phyloP scores from a whole-genome alignment of 1,140 invertebrate genomes.

The Sarcophaga bullata region DNA sequence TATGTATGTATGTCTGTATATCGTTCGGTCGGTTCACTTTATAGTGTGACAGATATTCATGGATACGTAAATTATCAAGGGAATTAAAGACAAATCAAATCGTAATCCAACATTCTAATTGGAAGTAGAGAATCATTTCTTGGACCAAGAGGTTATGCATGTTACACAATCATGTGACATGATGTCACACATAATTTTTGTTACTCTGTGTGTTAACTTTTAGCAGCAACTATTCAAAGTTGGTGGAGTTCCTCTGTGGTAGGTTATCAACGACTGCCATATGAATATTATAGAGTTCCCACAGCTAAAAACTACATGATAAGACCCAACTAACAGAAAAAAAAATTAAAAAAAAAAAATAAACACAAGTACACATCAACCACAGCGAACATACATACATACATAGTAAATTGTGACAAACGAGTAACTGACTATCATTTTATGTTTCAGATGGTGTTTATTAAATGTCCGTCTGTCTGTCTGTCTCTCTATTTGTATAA shows the following conservation, averaged over 20 bases:
- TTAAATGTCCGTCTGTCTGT: neutral
- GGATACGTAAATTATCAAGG: too few relatives aligned
- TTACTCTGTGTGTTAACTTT: neutral
- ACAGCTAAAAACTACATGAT: constrained; percentile 2
- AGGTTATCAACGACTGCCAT: neutral
- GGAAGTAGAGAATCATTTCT: too few relatives aligned
- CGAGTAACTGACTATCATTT: neutral
- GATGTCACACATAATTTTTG: neutral
- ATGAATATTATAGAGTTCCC: constrained; percentile 13
- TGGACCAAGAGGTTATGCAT: too few relatives aligned
- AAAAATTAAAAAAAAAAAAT: neutral
- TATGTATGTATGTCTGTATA: too few relatives aligned
- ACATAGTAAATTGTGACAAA: neutral
- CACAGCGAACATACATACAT: neutral
- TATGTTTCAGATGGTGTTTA: constrained; percentile 15
- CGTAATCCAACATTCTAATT: too few relatives aligned
- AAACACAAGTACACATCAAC: neutral
- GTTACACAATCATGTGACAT: too few relatives aligned
- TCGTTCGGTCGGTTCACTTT: too few relatives aligned
- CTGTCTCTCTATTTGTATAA: neutral
- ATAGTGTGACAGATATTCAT: too few relatives aligned
- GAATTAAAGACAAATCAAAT: too few relatives aligned
- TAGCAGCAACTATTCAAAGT: neutral
- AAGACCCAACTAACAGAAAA: neutral
- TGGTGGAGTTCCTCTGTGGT: neutral